phyloP scores from a whole-genome alignment of 2,113 vertebrate species.

The Odocoileus virginianus region DNA sequence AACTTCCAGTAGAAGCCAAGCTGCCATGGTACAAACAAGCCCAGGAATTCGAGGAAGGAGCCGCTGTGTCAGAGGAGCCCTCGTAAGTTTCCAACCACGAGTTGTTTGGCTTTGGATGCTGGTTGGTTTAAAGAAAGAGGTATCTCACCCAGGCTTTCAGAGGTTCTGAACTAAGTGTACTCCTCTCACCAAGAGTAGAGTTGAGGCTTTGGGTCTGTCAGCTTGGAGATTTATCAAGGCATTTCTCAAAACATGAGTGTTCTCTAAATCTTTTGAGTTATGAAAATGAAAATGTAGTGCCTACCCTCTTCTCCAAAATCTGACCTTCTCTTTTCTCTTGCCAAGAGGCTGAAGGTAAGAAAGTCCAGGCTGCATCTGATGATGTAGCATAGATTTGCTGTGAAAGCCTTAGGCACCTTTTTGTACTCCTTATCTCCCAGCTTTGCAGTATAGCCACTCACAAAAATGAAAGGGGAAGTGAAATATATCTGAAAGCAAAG shows the following conservation, averaged over 20 bases:
- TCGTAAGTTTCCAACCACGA: constrained; percentile 85
- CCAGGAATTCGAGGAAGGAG: constrained; percentile 93
- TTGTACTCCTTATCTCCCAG: neutral
- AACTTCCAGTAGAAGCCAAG: constrained; percentile 92
- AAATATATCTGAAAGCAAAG: neutral
- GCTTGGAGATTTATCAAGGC: neutral
- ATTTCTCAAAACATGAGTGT: neutral
- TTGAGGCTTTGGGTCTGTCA: neutral
- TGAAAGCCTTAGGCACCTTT: neutral
- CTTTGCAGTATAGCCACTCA: neutral
- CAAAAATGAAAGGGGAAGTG: neutral
- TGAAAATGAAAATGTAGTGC: neutral
- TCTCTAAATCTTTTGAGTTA: neutral
- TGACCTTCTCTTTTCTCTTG: neutral
- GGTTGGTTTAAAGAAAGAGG: neutral
- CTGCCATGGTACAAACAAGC: constrained; percentile 97
- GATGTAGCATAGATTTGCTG: neutral
- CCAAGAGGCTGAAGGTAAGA: neutral
- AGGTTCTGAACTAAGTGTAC: neutral
- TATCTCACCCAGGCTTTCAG: neutral
- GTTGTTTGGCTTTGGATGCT: neutral
- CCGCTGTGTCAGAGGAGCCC: constrained; percentile 88
- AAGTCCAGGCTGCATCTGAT: neutral
- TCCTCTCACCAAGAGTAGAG: neutral
- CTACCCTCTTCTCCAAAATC: neutral